A percentile compares a stretch with the other conserved stretches of the same genome.
phyloP scores from a whole-genome alignment of 2,888 invertebrate genomes.

The Pandemis cinnamomeana region DNA sequence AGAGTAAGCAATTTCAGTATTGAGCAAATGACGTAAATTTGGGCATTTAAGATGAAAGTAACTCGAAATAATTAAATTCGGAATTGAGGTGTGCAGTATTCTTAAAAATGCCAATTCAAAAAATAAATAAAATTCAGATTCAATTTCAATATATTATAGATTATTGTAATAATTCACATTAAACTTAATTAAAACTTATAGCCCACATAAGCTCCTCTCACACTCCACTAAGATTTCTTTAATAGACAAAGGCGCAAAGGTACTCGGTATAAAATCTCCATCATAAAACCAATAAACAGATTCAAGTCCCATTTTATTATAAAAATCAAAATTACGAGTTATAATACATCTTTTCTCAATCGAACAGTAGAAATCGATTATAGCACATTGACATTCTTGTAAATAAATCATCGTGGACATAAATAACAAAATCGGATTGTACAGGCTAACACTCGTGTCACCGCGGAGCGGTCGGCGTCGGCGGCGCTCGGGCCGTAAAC shows the following conservation, averaged over 20 bases:
- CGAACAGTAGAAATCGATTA: conserved; percentile 82
- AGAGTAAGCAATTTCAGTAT: neutral
- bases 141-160: conserved; percentile 85
- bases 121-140: conserved; percentile 83
- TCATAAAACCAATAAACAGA: conserved; percentile 85
- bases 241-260: conserved; percentile 82
- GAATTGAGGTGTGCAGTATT: conserved; percentile 61
- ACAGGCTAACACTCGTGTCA: conserved; percentile 65
- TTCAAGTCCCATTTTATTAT: conserved; percentile 85
- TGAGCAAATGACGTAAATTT: neutral
- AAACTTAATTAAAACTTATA: conserved; percentile 83
- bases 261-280: conserved; percentile 84
- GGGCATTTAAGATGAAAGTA: neutral
- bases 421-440: conserved; percentile 78
- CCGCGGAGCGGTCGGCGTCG: conserved; percentile 52
- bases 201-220: conserved; percentile 83
- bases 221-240: conserved; percentile 76
- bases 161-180: conserved; percentile 85
- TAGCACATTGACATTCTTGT: conserved; percentile 80
- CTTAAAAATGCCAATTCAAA: conserved; percentile 78
- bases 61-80: conserved; percentile 47
- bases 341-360: conserved; percentile 83
- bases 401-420: conserved; percentile 80
- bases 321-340: conserved; percentile 85
- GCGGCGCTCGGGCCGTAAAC: conserved; percentile 62